These are phyloP conservation scores for Dufourea novaeangliae DNA, from an alignment of 1,140 invertebrate species.

Conservation along the genomic window DNA sequence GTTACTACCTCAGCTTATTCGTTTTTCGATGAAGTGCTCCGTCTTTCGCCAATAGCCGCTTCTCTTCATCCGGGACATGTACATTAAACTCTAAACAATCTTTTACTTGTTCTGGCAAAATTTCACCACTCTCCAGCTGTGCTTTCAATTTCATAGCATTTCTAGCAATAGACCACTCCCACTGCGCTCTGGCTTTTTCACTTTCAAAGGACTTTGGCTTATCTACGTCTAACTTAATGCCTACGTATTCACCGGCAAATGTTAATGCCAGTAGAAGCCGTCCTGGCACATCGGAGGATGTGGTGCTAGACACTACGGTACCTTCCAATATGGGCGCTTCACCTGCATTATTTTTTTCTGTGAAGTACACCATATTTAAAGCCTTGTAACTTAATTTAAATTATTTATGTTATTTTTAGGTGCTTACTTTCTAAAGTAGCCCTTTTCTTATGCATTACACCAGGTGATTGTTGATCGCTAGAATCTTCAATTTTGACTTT, in stretches of 20 bases:
- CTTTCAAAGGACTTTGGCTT: slow-evolving; percentile 80
- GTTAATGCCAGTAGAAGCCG: slow-evolving; percentile 82
- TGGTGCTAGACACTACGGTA: slow-evolving; percentile 54
- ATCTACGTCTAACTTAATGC: slow-evolving; percentile 83
- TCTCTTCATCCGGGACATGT: slow-evolving; percentile 81
- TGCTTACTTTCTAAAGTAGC: slow-evolving; percentile 74
- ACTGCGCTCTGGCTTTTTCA: slow-evolving; percentile 82
- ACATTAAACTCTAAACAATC: slow-evolving; percentile 83
- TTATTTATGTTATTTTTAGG: background rate
- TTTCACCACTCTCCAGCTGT: slow-evolving; percentile 84
- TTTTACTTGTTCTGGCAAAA: slow-evolving; percentile 83
- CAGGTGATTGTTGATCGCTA: slow-evolving; percentile 74
- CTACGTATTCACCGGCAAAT: slow-evolving; percentile 83
- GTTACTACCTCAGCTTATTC: slow-evolving; percentile 72
- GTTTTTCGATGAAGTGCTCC: slow-evolving; percentile 68
- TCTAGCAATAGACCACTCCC: slow-evolving; percentile 83
- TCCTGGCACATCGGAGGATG: slow-evolving; percentile 56
- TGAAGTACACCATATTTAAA: slow-evolving; percentile 45
- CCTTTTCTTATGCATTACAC: slow-evolving; percentile 70
- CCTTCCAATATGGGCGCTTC: slow-evolving; percentile 58
- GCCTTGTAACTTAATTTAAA: slow-evolving; percentile 20
- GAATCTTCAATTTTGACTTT: slow-evolving; percentile 76
- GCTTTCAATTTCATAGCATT: slow-evolving; percentile 84
- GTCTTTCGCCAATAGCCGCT: slow-evolving; percentile 76
- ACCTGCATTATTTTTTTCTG: slow-evolving; percentile 69